Evolutionary conservation across 92 coral and sea anemone species (phyloP), one percentile per base, ranked within the genome.

Genomic region (Zoanthus sansibaricus): DNA sequence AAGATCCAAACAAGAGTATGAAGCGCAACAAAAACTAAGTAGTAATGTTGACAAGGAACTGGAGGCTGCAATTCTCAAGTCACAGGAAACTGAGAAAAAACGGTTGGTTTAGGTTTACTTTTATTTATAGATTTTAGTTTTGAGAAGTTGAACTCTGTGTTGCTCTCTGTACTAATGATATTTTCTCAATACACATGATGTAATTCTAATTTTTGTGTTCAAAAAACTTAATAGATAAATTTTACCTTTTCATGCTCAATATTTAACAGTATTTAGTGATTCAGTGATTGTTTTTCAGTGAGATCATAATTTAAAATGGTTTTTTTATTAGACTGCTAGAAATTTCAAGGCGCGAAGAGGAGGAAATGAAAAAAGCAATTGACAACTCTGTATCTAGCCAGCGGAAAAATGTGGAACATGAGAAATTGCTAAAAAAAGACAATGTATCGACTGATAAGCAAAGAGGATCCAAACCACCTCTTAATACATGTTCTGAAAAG

Each of bases 1-100:
- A 75, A 84, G 61, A 59, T 97, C 99, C 45, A 91, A 92, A 69
- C 93, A 95, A 54, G 98, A 97, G 77, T 97, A 91, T 88, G 95
- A 95, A 70, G 88, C 91, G 15, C 91, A 91, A 68, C 83, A 91
- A 44, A 91, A 89, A 42, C 77, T 56, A 14, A 75, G 56, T 3
- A 87, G 83, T 55, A 92, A 88, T 62, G 88, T 77, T 3, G 93
- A 94, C 74, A 87, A 87, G 11, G 93, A 88, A 76, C 76, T 97
- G 31, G 91, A 92, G 74, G 91, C 90, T 71, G 88, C 94, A 14
- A 33, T 97, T 46, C 87, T 92, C 46, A 76, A 93, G 82, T 92
- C 98, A 11, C 79, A 86, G 67, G 94, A 93, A 78, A 96, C 91
- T 79, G 92, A 89, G 44, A 90, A 86, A 72, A 91, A 92, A 66